Evolutionary conservation across 1,140 invertebrate genomes (phyloP), one percentile per base, ranked within the genome.

Genomic region (Palaemon carinicauda): DNA sequence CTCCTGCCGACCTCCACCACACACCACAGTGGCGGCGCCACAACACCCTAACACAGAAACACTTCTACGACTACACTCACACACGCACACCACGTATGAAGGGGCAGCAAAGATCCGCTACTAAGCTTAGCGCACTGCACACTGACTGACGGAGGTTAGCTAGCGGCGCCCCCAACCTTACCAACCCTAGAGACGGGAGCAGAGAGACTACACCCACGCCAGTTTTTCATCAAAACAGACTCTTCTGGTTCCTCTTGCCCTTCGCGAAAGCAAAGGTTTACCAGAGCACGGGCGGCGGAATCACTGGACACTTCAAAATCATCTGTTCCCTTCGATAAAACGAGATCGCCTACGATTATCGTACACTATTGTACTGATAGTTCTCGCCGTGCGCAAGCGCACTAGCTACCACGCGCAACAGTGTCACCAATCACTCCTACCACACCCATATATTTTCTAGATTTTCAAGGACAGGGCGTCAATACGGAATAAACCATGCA

Each of bases 1-100:
- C 84, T 79, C 27, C 84, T 75, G 75, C 84, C 82, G 75, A 85
- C 82, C 82, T 85, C 82, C 82, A 85, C 75, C 82, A 85, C 82
- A 85, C 75, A 74, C 54, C 82, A 85, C 75, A 85, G 82, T 85
- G 82, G 82, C 82, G 65, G 82, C 73, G 77, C 74, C 83, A 65
- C 84, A 29, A 86, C 84, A n/a, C 31, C 41, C n/a, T 56, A 60
- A 21, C 29, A 69, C 54, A 41, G 75, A 86, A 77, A 86, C 84
- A 54, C 78, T 75, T 79, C 82, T 78, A 80, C 65, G 24, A 24
- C 24, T 31, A 69, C 84, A 86, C 84, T 73, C 84, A 84, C 82
- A 60, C 82, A 83, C 82, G 80, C 84, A 80, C 77, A 60, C 33
- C 84, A 80, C 77, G 78, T 50, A 80, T 21, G 65, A 65, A 86